Evolutionary conservation across 2,888 invertebrate species (phyloP).

Genomic region (Laothoe populi): DNA sequence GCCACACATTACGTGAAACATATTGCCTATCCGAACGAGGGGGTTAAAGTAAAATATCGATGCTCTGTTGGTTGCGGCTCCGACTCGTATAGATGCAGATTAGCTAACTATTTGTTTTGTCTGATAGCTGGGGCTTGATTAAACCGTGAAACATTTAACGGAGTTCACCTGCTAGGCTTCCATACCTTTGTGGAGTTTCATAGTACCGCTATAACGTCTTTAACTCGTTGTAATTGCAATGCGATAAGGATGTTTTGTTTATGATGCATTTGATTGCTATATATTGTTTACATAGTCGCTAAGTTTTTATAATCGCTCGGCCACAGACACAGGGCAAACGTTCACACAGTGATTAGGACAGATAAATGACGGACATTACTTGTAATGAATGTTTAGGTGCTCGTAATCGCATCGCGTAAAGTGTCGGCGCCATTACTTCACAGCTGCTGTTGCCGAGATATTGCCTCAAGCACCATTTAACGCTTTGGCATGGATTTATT

Average conservation of each 20-base stretch:
- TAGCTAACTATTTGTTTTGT: slow-evolving; percentile 83
- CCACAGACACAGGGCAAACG: slow-evolving; percentile 54
- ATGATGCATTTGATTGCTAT: background rate
- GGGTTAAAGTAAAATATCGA: slow-evolving; percentile 71
- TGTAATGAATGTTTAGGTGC: slow-evolving; percentile 85
- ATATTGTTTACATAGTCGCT: slow-evolving; percentile 1
- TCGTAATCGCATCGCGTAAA: slow-evolving; percentile 84
- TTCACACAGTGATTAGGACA: slow-evolving; percentile 80
- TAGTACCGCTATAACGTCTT: slow-evolving; percentile 9
- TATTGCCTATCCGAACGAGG: slow-evolving; percentile 43
- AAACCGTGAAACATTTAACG: slow-evolving; percentile 82
- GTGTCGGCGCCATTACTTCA: slow-evolving; percentile 82
- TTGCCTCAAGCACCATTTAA: slow-evolving; percentile 77
- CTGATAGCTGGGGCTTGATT: slow-evolving; percentile 82
- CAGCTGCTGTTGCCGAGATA: slow-evolving; percentile 82
- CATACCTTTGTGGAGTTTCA: slow-evolving; percentile 36
- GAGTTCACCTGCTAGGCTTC: slow-evolving; percentile 63
- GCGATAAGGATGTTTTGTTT: slow-evolving; percentile 1
- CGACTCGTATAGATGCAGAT: slow-evolving; percentile 84
- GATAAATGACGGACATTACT: slow-evolving; percentile 84
- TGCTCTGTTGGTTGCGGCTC: slow-evolving; percentile 69
- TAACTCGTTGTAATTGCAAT: slow-evolving; percentile 6
- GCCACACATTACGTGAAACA: slow-evolving; percentile 39
- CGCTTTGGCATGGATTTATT: slow-evolving; percentile 72
- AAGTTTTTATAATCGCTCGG: slow-evolving; percentile 52